Evolutionary conservation across 2,888 invertebrate genomes (phyloP).

Genomic region (Endomychus coccineus): DNA sequence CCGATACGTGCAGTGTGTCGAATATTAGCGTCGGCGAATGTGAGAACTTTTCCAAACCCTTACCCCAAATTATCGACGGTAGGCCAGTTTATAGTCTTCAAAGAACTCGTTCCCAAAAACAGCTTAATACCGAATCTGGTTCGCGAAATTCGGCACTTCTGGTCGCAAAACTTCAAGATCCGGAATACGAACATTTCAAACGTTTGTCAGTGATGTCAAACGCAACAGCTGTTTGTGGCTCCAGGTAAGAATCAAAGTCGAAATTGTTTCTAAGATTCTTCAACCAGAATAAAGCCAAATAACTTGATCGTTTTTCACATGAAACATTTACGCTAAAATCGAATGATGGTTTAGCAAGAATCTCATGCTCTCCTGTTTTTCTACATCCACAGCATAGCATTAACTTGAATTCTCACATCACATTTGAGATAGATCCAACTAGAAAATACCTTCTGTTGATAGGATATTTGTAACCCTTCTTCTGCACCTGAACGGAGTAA

Average conservation of each 20-base stretch:
- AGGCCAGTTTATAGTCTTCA: constrained; percentile 57
- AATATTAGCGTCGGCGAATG: constrained; percentile 47
- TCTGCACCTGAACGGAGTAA: no score
- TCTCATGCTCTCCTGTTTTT: no score
- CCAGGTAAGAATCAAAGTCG: constrained; percentile 39
- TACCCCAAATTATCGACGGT: constrained; percentile 41
- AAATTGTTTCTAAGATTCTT: no score
- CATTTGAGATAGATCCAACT: no score
- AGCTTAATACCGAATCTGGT: constrained; percentile 73
- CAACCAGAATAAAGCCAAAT: no score
- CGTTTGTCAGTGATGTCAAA: constrained; percentile 45
- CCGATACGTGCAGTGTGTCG: constrained; percentile 48
- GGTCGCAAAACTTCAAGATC: constrained; percentile 46
- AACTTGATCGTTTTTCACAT: no score
- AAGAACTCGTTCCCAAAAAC: constrained; percentile 67
- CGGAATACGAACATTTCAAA: constrained; percentile 46
- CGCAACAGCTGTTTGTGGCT: constrained; percentile 40
- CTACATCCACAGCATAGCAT: no score
- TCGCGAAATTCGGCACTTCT: constrained; percentile 49
- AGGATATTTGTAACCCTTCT: no score
- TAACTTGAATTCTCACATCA: no score
- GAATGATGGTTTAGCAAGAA: no score
- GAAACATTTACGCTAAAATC: no score
- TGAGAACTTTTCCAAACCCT: constrained; percentile 48
- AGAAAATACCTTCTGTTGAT: no score